Base-by-base conservation (phyloP, 1,140 invertebrate species). In the Trachymyrmex septentrionalis region DNA sequence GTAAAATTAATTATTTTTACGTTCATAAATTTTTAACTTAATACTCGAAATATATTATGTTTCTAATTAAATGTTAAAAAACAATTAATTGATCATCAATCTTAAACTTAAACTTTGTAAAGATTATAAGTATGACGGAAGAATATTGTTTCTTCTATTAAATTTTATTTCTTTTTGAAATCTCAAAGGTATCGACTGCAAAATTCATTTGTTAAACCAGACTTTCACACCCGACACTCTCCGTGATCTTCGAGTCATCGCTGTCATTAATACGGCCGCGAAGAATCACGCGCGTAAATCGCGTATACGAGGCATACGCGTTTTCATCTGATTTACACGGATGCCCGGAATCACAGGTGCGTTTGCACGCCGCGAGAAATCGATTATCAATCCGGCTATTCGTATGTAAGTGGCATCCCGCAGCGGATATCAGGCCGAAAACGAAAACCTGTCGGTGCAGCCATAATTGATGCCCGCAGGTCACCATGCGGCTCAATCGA, bases 381-480 rank as follows among this genome's bases (percentile, higher is more conserved):
- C 88, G 89, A 90, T 91, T 90, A 90, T 88, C 84, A 61, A 69
- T 61, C 61, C 57, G 75, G 30, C 53, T 53, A 86, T 78, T 86
- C 77, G 78, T 75, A 50, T 69, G 50, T 80, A 87, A 90, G 85
- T 84, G 91, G 88, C 81, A 59, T 90, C 90, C 90, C 87, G 90
- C 44, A 78, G 90, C 80, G 90, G 80, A 86, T 90, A 90, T 87
- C 90, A 71, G 53, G 75, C 63, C 69, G 85, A 90, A 91, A 92
- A 92, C 88, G 80, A 90, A 92, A 92, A 89, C 76, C 90, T 89
- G 91, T 92, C 90, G 66, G 67, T 75, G 53, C 30, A n/a, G 50
- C 38, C 12, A 64, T 92, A 92, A 92, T 91, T 92, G 86, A 91
- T 92, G 90, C 85, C 27, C 34, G 48, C 59, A 50, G 63, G 59